Evolutionary conservation across 2,888 invertebrate genomes (phyloP).

Genomic region (Reticulitermes lucifugus): DNA sequence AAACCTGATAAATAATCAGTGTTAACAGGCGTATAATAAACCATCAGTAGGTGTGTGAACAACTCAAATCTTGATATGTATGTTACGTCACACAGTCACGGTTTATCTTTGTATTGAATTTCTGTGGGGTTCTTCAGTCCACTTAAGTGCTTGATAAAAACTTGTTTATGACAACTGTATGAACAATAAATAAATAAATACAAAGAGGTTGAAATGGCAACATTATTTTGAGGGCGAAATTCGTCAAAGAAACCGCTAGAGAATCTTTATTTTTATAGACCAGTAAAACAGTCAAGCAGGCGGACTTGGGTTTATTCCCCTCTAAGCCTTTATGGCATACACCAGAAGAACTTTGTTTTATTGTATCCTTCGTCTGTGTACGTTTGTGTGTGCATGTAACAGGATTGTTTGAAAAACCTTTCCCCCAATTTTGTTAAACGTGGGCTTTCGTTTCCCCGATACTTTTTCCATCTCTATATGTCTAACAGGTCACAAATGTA

Average conservation of each 20-base stretch:
- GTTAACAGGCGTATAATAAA: no score
- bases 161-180: no score
- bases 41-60: no score
- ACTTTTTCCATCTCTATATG: slow-evolving; percentile 2
- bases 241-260: neutral
- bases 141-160: no score
- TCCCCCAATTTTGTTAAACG: neutral
- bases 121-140: no score
- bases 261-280: neutral
- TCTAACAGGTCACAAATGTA: slow-evolving; percentile 35
- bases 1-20: no score
- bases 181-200: neutral
- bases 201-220: neutral
- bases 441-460: neutral
- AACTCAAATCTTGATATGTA: no score
- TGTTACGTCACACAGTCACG: no score
- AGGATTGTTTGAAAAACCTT: neutral
- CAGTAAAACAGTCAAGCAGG: neutral
- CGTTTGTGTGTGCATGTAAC: neutral
- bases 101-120: no score
- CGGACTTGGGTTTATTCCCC: neutral
- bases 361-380: neutral
- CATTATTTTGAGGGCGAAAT: neutral
- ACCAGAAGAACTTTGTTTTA: neutral
- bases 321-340: no score